phyloP scores from a whole-genome alignment of 2,888 invertebrate species.

The Drosophila mulleri region DNA sequence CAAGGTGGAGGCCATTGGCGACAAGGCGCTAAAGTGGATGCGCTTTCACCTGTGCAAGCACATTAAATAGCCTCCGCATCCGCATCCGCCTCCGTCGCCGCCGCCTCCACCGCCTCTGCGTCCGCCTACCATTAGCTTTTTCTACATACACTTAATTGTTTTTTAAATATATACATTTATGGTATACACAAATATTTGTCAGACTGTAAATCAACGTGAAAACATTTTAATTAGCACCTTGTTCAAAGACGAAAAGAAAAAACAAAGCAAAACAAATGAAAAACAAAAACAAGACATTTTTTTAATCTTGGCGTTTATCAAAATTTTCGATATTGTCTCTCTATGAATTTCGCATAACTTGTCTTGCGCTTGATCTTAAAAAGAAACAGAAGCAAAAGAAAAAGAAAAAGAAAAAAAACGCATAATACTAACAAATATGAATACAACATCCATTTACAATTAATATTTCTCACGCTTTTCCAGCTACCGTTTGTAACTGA shows the following conservation, averaged over 20 bases:
- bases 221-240: conserved; percentile 26
- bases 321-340: conserved; percentile 15
- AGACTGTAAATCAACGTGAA: conserved; percentile 34
- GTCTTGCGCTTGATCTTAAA: conserved; percentile 21
- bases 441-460: background rate
- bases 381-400: background rate
- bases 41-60: conserved; percentile 85
- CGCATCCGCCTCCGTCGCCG: background rate
- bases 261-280: background rate
- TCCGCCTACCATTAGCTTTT: conserved; percentile 13
- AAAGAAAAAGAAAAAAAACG: background rate
- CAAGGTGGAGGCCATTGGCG: conserved; percentile 84
- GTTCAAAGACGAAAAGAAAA: conserved; percentile 6
- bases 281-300: conserved; percentile 10
- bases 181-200: conserved; percentile 13
- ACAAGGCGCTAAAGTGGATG: conserved; percentile 85
- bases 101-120: background rate
- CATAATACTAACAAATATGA: background rate
- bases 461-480: conserved; percentile 39
- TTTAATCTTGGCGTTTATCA: conserved; percentile 6
- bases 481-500: conserved; percentile 35
- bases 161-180: background rate
- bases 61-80: conserved; percentile 71
- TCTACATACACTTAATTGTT: conserved; percentile 9
- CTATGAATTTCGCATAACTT: conserved; percentile 11